Conservation (phyloP, 2,888 invertebrate genomes). For the Eristalis intricaria region DNA sequence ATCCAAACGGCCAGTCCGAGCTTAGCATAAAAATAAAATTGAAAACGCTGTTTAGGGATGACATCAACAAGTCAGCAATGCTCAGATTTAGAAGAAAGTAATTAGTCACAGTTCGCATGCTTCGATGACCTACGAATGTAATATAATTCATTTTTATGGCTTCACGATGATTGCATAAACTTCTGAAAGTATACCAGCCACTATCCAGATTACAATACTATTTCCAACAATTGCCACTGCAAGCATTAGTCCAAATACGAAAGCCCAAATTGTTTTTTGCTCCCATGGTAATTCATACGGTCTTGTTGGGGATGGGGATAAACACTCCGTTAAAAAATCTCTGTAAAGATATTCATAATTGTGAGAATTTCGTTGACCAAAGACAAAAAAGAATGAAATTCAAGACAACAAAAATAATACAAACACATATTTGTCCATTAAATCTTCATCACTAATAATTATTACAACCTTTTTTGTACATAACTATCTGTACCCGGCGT, state of each 20-base stretch:
- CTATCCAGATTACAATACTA: slow-evolving; percentile 96
- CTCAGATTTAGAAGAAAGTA: slow-evolving; percentile 95
- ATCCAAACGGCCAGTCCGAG: slow-evolving; percentile 94
- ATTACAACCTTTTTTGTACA: too few relatives aligned
- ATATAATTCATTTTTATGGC: neutral
- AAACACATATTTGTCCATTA: too few relatives aligned
- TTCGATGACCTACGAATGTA: slow-evolving; percentile 86
- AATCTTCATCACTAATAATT: too few relatives aligned
- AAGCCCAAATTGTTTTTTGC: slow-evolving; percentile 88
- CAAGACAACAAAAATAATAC: too few relatives aligned
- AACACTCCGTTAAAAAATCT: slow-evolving; percentile 84
- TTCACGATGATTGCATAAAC: too few relatives aligned
- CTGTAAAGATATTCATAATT: slow-evolving; percentile 77
- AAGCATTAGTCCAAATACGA: slow-evolving; percentile 89
- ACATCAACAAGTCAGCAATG: slow-evolving; percentile 93
- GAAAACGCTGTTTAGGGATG: slow-evolving; percentile 93
- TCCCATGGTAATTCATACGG: slow-evolving; percentile 86
- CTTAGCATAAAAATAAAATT: slow-evolving; percentile 94
- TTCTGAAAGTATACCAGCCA: slow-evolving; percentile 84
- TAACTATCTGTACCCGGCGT: too few relatives aligned
- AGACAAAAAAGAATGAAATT: too few relatives aligned
- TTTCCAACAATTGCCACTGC: slow-evolving; percentile 92
- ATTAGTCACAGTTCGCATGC: slow-evolving; percentile 95
- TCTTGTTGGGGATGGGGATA: slow-evolving; percentile 83
- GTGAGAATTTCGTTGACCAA: too few relatives aligned